Conservation (phyloP, 2,113 vertebrate species). For the Hemiprocne comata region DNA sequence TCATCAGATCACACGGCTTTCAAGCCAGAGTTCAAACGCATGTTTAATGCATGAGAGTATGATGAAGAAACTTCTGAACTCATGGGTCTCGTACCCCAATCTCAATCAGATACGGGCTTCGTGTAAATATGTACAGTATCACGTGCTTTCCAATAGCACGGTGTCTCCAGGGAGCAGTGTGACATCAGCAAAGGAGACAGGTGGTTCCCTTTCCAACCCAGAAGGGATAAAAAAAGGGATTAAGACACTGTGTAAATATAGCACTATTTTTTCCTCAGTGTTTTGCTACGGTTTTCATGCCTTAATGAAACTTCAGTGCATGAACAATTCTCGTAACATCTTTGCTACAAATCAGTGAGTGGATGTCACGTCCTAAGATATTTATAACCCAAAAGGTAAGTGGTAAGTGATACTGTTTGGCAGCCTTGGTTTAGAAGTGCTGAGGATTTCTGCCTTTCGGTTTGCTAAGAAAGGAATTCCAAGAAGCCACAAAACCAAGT, state of each 20-base stretch:
- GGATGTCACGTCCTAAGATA: conserved; percentile 60
- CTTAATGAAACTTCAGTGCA: conserved; percentile 67
- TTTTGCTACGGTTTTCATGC: conserved; percentile 57
- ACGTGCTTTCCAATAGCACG: conserved; percentile 71
- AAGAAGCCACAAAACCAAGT: conserved; percentile 21
- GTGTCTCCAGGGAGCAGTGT: conserved; percentile 76
- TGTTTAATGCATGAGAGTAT: conserved; percentile 74
- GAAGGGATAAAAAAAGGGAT: conserved; percentile 28
- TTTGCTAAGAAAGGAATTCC: conserved; percentile 27
- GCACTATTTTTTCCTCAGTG: conserved; percentile 63
- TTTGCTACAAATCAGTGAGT: conserved; percentile 48
- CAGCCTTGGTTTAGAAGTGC: conserved; percentile 23
- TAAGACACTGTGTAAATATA: conserved; percentile 71
- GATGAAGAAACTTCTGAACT: conserved; percentile 72
- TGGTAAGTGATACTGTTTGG: conserved; percentile 35
- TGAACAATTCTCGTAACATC: conserved; percentile 51
- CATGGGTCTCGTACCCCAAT: conserved; percentile 64
- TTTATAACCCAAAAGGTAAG: conserved; percentile 45
- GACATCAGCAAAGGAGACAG: conserved; percentile 77
- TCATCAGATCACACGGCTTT: conserved; percentile 52
- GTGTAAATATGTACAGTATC: conserved; percentile 78
- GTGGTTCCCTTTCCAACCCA: conserved; percentile 76
- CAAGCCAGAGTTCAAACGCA: conserved; percentile 51
- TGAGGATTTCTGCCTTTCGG: background rate
- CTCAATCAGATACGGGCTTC: conserved; percentile 70